Conservation (phyloP, 2,888 invertebrate species). For the Gastrophysa polygoni region DNA sequence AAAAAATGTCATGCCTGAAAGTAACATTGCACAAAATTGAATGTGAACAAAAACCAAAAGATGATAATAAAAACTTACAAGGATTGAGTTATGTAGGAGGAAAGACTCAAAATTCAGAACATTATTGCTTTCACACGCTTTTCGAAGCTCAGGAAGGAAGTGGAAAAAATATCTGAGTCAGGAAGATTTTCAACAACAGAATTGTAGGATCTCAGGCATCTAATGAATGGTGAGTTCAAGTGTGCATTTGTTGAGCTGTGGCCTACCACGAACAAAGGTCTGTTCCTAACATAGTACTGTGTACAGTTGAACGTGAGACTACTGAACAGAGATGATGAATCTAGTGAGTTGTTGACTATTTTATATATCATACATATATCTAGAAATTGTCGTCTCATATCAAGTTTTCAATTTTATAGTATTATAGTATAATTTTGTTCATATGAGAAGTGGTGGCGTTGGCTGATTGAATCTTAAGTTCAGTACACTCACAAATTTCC, state of each 20-base stretch:
- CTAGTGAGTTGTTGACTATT: not conserved
- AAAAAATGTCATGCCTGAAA: too few species aligned
- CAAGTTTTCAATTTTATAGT: conserved; percentile 7
- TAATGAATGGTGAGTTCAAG: conserved; percentile 2
- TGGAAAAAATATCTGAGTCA: too few species aligned
- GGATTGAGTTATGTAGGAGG: too few species aligned
- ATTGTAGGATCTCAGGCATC: not conserved
- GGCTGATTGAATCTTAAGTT: not conserved
- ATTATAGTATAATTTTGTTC: not conserved
- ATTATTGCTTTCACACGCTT: too few species aligned
- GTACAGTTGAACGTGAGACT: not conserved
- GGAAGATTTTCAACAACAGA: not conserved
- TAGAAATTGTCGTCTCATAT: not conserved
- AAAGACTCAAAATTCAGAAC: too few species aligned
- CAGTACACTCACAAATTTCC: conserved; percentile 1
- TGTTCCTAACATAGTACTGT: not conserved
- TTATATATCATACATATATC: not conserved
- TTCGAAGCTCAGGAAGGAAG: too few species aligned
- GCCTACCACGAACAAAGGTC: not conserved
- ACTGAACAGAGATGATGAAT: not conserved
- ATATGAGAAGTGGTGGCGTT: conserved; percentile 4
- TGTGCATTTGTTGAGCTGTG: not conserved
- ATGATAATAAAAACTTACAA: too few species aligned
- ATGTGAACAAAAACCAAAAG: too few species aligned
- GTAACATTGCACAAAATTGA: too few species aligned